Conservation (phyloP, 2,888 invertebrate genomes). For the Drosophila anomalata region DNA sequence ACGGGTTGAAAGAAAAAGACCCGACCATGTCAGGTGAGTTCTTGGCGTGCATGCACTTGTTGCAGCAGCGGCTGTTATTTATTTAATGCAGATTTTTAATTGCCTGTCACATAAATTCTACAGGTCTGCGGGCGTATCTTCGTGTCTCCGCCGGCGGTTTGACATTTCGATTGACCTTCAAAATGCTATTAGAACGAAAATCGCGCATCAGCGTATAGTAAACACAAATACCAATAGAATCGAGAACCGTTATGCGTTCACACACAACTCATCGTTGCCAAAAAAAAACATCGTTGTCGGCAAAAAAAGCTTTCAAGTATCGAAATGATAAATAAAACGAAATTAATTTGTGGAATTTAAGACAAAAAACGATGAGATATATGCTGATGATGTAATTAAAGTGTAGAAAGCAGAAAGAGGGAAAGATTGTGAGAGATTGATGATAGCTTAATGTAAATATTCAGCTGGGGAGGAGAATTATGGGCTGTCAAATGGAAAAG, state of each 20-base stretch:
- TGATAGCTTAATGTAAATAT: conserved; percentile 62
- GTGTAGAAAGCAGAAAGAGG: conserved; percentile 62
- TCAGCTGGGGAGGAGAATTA: conserved; percentile 31
- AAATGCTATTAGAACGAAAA: conserved; percentile 53
- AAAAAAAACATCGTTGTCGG: conserved; percentile 24
- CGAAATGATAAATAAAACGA: conserved; percentile 47
- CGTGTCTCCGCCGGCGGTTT: conserved; percentile 37
- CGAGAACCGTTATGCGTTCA: conserved; percentile 50
- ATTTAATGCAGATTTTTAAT: conserved; percentile 61
- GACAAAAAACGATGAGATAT: conserved; percentile 5
- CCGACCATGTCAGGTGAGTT: conserved; percentile 45
- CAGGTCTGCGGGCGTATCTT: conserved; percentile 49
- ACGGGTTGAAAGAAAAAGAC: conserved; percentile 22
- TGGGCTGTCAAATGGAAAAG: conserved; percentile 21
- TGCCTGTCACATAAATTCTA: conserved; percentile 70
- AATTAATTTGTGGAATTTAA: conserved; percentile 41
- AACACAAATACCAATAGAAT: conserved; percentile 16
- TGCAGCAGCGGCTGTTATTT: conserved; percentile 39
- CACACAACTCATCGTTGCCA: conserved; percentile 22
- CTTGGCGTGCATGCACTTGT: conserved; percentile 56
- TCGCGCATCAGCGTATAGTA: conserved; percentile 14
- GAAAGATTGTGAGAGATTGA: conserved; percentile 54
- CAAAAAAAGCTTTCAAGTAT: conserved; percentile 56
- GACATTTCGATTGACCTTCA: conserved; percentile 72
- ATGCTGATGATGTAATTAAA: conserved; percentile 75